Conservation (phyloP, 2,888 invertebrate species). For the Onchidella celtica region DNA sequence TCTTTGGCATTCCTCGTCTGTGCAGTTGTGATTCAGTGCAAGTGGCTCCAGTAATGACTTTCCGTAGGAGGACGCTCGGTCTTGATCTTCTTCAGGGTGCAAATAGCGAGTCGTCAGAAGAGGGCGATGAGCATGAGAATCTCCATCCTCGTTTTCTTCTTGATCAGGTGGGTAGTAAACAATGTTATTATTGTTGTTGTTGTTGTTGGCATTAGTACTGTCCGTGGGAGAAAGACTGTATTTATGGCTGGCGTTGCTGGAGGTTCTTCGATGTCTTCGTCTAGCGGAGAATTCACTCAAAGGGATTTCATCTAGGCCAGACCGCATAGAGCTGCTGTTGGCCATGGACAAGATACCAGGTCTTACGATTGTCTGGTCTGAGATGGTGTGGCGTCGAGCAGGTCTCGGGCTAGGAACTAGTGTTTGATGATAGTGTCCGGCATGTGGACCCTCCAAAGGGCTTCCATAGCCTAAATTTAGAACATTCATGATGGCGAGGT, state of each 20-base stretch:
- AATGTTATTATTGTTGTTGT: background rate
- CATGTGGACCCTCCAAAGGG: background rate
- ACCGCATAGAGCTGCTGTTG: background rate
- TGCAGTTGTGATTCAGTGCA: slow-evolving; percentile 64
- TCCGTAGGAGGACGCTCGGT: slow-evolving; percentile 25
- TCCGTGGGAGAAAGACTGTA: background rate
- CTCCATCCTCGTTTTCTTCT: background rate
- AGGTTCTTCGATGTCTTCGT: background rate
- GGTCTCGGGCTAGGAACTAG: background rate
- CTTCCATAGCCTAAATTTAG: background rate
- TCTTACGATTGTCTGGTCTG: background rate
- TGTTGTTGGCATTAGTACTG: background rate
- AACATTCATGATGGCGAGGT: too few relatives aligned
- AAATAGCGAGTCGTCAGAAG: background rate
- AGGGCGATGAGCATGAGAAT: background rate
- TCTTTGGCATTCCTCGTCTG: slow-evolving; percentile 65
- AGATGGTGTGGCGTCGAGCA: background rate
- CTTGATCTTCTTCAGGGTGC: slow-evolving; percentile 1
- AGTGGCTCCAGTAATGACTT: slow-evolving; percentile 36
- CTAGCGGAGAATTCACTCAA: background rate
- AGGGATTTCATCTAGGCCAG: background rate
- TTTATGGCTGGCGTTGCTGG: slow-evolving; percentile 5
- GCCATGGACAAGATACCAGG: background rate
- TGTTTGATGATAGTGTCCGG: background rate
- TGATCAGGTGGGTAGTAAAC: background rate